Conservation (phyloP, 2,888 invertebrate genomes). For the Encarsia formosa region DNA sequence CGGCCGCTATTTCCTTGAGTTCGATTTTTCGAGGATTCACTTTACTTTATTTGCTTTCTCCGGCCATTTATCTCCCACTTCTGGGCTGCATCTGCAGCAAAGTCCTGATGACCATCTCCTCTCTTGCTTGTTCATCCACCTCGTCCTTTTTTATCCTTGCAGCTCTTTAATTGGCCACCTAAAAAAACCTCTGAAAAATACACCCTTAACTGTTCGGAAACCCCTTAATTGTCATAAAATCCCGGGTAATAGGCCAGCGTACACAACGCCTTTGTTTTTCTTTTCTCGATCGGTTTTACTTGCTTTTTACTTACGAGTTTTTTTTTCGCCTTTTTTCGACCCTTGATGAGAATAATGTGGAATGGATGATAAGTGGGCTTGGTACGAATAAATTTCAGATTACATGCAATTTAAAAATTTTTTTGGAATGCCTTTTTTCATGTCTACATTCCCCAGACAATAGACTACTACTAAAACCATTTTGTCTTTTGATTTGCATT, state of each 20-base stretch:
- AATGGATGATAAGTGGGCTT: too few species aligned
- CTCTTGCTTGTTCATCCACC: neutral
- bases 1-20: conserved; percentile 13
- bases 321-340: too few species aligned
- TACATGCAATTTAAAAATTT: too few species aligned
- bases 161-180: neutral
- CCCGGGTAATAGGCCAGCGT: conserved; percentile 8
- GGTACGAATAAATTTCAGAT: too few species aligned
- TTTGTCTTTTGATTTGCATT: too few species aligned
- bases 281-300: too few species aligned
- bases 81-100: neutral
- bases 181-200: conserved; percentile 21
- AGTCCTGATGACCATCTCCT: conserved; percentile 20
- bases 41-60: conserved; percentile 24
- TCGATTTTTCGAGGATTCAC: conserved; percentile 20
- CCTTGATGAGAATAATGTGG: too few species aligned
- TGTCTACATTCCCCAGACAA: too few species aligned
- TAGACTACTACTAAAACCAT: too few species aligned
- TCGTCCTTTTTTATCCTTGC: conserved; percentile 5
- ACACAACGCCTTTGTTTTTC: too few species aligned
- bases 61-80: conserved; percentile 27
- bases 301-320: too few species aligned
- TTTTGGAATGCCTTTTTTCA: too few species aligned
- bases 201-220: conserved; percentile 2
- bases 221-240: conserved; percentile 14